Conservation (phyloP, 2,113 vertebrate species). For the Oxyura jamaicensis region DNA sequence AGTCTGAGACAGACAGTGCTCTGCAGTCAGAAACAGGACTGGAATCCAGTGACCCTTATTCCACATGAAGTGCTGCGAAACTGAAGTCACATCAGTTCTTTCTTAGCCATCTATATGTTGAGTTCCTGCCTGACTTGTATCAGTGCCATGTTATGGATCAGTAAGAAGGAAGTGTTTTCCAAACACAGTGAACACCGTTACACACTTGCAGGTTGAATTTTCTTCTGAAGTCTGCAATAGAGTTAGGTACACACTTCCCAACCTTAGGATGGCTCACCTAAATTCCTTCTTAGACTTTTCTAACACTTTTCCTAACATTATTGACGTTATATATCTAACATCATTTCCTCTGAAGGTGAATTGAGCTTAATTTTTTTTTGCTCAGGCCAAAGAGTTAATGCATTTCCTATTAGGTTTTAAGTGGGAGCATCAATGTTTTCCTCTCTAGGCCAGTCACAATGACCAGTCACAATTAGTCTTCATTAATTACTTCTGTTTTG, state of each 20-base stretch:
- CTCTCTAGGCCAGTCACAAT: neutral
- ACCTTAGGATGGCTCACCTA: neutral
- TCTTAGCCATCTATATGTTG: neutral
- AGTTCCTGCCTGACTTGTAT: fast-evolving
- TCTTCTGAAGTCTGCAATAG: neutral
- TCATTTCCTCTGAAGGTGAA: neutral
- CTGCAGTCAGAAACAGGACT: neutral
- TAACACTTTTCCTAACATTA: fast-evolving
- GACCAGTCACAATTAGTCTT: neutral
- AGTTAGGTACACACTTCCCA: neutral
- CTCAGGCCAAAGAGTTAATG: neutral
- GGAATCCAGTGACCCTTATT: neutral
- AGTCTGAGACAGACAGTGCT: slow-evolving; percentile 34
- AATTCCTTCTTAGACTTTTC: neutral
- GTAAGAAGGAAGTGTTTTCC: neutral
- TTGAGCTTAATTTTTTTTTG: neutral
- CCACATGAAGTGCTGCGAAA: neutral
- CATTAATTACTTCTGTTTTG: neutral
- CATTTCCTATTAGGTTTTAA: neutral
- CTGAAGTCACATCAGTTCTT: neutral
- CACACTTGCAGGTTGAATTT: neutral
- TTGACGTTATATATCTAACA: too few relatives aligned
- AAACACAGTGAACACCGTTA: fast-evolving
- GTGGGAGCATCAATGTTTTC: neutral
- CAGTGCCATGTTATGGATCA: neutral